These are phyloP conservation scores for Prunella fulvescens DNA, from an alignment of 2,113 vertebrate genomes.

Conservation along the genomic window DNA sequence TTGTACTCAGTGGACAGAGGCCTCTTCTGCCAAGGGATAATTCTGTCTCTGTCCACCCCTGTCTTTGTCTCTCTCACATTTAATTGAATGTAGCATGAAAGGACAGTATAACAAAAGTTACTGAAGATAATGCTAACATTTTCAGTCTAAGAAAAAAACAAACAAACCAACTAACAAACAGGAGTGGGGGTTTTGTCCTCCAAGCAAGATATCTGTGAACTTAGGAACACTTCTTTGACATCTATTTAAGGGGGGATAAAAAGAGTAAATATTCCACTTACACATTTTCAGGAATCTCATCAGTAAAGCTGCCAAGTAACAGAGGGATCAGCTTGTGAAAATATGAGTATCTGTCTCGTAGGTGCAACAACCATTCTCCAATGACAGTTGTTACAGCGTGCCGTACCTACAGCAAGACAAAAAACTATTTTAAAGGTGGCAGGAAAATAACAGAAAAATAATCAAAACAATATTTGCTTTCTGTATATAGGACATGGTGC, in stretches of 20 bases:
- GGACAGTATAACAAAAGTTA: neutral
- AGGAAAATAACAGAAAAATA: neutral
- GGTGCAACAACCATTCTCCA: conserved; percentile 86
- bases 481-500: neutral
- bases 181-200: neutral
- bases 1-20: neutral
- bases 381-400: conserved; percentile 81
- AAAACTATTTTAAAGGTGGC: neutral
- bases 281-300: conserved; percentile 88
- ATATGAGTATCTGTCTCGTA: conserved; percentile 91
- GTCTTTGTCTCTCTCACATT: neutral
- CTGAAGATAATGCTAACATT: neutral
- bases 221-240: neutral
- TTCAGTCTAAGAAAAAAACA: neutral
- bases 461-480: neutral
- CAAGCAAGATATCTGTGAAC: neutral
- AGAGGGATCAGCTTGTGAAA: conserved; percentile 92
- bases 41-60: neutral
- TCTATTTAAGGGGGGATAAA: rapidly evolving
- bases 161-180: neutral
- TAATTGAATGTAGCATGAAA: neutral
- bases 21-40: neutral
- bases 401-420: conserved; percentile 77
- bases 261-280: conserved; percentile 41
- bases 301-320: conserved; percentile 82